Base-by-base conservation (phyloP, 2,113 vertebrate species). In the Hyla sarda region DNA sequence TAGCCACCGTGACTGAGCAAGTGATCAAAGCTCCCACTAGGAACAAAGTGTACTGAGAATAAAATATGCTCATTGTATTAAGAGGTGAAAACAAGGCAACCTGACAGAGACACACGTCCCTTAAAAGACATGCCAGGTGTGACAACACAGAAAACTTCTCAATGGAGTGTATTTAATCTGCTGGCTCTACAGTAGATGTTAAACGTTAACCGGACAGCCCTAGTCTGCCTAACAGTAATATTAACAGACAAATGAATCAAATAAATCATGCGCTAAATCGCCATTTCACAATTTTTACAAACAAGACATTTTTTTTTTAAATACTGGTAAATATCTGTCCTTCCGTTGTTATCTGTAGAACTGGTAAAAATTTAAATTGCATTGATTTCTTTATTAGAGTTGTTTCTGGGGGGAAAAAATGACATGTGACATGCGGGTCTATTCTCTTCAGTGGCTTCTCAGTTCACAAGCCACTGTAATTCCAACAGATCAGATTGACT, bases 131-230 rank as follows among this genome's bases (percentile, higher is more conserved):
- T 74, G 37, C 23, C 37, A 74, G 21, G 45, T 74, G 72, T 74
- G 72, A 74, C 72, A 48, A 9, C 45, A 45, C 37, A 74, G 67
- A n/a, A 74, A 74, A 74, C 72, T 47, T 71, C 34, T 34, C 67
- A 21, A 37, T 71, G 19, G 28, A 52, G 50, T 58, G 48, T 41
- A 56, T 78, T 56, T 78, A n/a, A 79, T 79, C 52, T 60, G 32
- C 12, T 60, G 21, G 21, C 52, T 79, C 37, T 60, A 79, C 76
- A 60, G 21, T 79, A 58, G 11, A 58, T 79, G 50, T 60, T 79
- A 79, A 79, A 79, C 76, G 52, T 79, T 79, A 79, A 79, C 52
- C n/a, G 76, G 52, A 23, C 12, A 5, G 76, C 30, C 19, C 28
- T n/a, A 4, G 23, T 37, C 17, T 16, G 37, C 9, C 50, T 79